These are phyloP conservation scores for Intellagama lesueurii DNA, from an alignment of 2,797 vertebrate species.

Conservation along the genomic window DNA sequence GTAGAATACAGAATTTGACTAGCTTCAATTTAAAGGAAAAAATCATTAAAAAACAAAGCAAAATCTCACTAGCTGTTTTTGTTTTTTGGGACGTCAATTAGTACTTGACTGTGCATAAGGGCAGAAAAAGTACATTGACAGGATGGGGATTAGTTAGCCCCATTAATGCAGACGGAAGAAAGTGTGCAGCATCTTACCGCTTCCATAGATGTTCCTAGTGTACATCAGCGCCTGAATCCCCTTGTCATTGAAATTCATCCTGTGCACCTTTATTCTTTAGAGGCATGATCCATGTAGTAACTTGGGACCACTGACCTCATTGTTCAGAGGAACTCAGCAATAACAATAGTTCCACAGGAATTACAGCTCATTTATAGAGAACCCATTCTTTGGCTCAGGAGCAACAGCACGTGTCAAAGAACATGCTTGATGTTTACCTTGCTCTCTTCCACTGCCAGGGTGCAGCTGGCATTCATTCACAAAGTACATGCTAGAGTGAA, in stretches of 20 bases:
- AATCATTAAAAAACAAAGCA: neutral
- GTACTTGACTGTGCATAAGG: neutral
- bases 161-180: neutral
- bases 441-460: neutral
- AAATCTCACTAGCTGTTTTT: neutral
- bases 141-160: slow-evolving; percentile 8
- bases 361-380: neutral
- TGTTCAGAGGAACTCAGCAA: neutral
- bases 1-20: neutral
- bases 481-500: neutral
- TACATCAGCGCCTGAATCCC: neutral
- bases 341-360: neutral
- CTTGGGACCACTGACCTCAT: slow-evolving; percentile 7
- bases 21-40: neutral
- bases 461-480: slow-evolving; percentile 1
- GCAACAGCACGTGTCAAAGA: neutral
- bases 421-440: neutral
- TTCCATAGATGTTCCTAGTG: neutral
- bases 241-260: neutral
- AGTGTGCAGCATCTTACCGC: neutral
- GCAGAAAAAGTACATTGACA: neutral
- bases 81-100: neutral
- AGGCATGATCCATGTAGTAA: neutral
- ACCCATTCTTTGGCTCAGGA: neutral
- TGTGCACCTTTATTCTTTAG: slow-evolving; percentile 21